phyloP scores from a whole-genome alignment of 53 echinoderm and acorn worm species.

The Echinarachnius parma region DNA sequence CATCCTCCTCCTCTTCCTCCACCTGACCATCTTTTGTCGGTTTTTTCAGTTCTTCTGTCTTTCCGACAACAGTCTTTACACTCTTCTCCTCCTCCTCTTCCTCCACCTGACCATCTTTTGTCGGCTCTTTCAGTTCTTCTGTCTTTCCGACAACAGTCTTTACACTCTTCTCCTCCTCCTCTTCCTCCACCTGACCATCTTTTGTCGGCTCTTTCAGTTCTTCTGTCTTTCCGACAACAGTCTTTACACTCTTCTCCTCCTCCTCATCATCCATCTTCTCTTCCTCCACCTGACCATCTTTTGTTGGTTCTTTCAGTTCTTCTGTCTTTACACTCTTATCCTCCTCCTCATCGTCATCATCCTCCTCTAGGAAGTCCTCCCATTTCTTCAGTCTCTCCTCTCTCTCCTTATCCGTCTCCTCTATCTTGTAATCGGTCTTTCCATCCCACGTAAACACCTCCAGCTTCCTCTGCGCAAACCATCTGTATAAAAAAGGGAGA shows the following conservation, averaged over 20 bases:
- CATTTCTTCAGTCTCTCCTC: slow-evolving; percentile 83
- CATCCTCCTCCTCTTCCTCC: too few species aligned
- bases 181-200: background rate
- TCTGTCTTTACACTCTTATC: too few species aligned
- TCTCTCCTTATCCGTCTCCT: slow-evolving; percentile 93
- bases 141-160: slow-evolving; percentile 6
- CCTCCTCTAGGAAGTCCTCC: slow-evolving; percentile 76
- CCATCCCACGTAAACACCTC: slow-evolving; percentile 81
- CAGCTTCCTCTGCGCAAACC: slow-evolving; percentile 88
- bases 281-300: background rate
- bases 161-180: background rate
- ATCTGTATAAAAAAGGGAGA: slow-evolving; percentile 60
- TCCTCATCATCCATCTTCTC: background rate
- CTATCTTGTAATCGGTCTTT: slow-evolving; percentile 92
- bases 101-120: slow-evolving; percentile 4
- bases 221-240: background rate
- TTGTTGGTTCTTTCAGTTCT: too few species aligned
- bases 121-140: too few species aligned
- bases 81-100: slow-evolving; percentile 12
- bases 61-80: too few species aligned
- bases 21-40: too few species aligned
- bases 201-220: background rate
- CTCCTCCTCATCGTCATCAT: slow-evolving; percentile 32
- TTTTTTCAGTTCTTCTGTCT: too few species aligned
- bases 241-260: background rate